phyloP scores from a whole-genome alignment of 2,113 vertebrate species.

The Notarius quadriscutis region DNA sequence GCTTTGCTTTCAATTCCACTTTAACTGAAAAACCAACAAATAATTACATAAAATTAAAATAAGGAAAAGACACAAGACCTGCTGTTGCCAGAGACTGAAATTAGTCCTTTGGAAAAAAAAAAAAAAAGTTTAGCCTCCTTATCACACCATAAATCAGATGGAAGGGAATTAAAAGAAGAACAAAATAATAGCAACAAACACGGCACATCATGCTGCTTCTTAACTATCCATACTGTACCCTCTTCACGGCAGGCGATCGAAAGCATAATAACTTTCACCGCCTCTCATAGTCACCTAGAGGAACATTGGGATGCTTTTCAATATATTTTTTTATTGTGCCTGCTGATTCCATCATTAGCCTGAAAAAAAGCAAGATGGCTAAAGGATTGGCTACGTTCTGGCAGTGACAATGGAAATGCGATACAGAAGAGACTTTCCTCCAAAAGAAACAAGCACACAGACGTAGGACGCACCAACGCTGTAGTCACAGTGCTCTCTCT shows the following conservation, averaged over 20 bases:
- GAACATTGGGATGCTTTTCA: conserved; percentile 74
- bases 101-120: conserved; percentile 53
- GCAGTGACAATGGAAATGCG: conserved; percentile 52
- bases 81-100: conserved; percentile 55
- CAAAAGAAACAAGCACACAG: conserved; percentile 38
- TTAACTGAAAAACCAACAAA: conserved; percentile 46
- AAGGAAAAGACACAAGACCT: conserved; percentile 39
- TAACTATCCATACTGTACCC: conserved; percentile 72
- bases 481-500: conserved; percentile 7
- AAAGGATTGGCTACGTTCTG: conserved; percentile 58
- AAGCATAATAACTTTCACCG: conserved; percentile 79
- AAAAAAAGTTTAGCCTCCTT: conserved; percentile 62
- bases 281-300: conserved; percentile 78
- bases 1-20: conserved; percentile 54
- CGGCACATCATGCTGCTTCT: conserved; percentile 76
- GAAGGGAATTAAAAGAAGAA: conserved; percentile 71
- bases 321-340: conserved; percentile 79
- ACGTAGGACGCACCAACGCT: not conserved
- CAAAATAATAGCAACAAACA: conserved; percentile 76
- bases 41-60: conserved; percentile 33
- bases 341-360: conserved; percentile 74
- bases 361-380: conserved; percentile 56
- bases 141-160: conserved; percentile 73
- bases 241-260: conserved; percentile 77
- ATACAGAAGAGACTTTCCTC: conserved; percentile 57